Conservation (phyloP, 2,888 invertebrate species). For the Geophilus truncorum region DNA sequence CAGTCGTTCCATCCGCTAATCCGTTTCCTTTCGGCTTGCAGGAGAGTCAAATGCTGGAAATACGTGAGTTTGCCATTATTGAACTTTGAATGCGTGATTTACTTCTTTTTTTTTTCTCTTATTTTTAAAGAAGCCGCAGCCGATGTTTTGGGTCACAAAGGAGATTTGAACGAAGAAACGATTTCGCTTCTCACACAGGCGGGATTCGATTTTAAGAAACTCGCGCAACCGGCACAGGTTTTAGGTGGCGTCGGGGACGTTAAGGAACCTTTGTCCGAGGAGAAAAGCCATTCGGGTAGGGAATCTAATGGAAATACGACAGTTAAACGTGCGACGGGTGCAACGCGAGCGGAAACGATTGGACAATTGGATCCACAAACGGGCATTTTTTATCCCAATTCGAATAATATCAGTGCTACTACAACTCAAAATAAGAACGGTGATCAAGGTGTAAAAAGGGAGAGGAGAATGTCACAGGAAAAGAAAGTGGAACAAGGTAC, state of each 20-base stretch:
- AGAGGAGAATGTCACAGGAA: background rate
- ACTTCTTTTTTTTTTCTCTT: background rate
- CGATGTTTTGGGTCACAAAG: conserved; percentile 4
- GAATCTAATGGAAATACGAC: background rate
- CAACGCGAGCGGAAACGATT: background rate
- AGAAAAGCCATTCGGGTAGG: background rate
- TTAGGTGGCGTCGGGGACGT: background rate
- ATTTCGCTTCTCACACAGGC: background rate
- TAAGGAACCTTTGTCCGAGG: background rate
- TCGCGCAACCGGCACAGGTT: background rate
- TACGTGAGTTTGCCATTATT: background rate
- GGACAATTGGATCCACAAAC: conserved; percentile 38
- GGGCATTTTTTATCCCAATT: conserved; percentile 36
- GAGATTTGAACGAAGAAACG: background rate
- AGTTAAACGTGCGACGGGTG: background rate
- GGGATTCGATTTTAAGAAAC: background rate
- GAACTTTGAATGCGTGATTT: background rate
- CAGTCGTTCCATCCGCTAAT: background rate
- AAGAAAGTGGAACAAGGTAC: background rate
- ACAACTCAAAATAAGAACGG: background rate
- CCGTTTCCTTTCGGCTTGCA: background rate
- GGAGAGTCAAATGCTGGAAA: conserved; percentile 25
- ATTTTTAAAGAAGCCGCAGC: background rate
- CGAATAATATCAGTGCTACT: background rate
- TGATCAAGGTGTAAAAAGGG: background rate